Conservation (phyloP, 2,888 invertebrate genomes). For the Cheilosia vulpina region DNA sequence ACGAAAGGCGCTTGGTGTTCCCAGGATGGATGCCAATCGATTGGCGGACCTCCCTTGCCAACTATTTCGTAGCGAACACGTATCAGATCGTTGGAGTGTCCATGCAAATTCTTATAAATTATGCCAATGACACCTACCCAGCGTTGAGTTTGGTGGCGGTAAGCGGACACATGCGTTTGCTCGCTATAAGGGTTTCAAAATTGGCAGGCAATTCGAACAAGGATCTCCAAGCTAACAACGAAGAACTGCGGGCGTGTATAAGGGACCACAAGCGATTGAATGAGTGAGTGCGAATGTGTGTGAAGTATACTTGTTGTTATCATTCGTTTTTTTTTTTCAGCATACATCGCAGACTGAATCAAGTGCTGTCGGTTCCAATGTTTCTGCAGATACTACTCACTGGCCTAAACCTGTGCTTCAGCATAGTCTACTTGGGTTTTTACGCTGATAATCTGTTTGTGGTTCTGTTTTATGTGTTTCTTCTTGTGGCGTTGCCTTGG, state of each 20-base stretch:
- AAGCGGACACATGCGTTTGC: constrained; percentile 77
- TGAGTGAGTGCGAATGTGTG: constrained; percentile 54
- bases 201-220: constrained; percentile 72
- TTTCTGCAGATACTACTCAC: constrained; percentile 75
- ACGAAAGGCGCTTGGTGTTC: constrained; percentile 77
- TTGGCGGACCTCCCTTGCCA: constrained; percentile 76
- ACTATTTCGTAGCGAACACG: constrained; percentile 76
- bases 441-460: constrained; percentile 65
- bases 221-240: constrained; percentile 52
- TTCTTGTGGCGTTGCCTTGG: constrained; percentile 68
- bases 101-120: constrained; percentile 76
- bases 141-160: constrained; percentile 77
- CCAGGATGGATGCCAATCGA: constrained; percentile 80
- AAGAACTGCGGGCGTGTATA: constrained; percentile 77
- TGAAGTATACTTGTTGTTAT: neutral
- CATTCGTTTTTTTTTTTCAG: constrained; percentile 53
- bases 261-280: constrained; percentile 77
- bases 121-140: constrained; percentile 78
- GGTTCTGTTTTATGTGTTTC: constrained; percentile 60
- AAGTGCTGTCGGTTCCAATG: constrained; percentile 63
- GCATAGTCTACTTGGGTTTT: constrained; percentile 72
- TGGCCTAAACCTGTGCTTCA: constrained; percentile 75
- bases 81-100: constrained; percentile 78
- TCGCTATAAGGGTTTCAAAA: constrained; percentile 76
- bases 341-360: constrained; percentile 55